Conservation (phyloP, 2,113 vertebrate species). For the Phodopus roborovskii region DNA sequence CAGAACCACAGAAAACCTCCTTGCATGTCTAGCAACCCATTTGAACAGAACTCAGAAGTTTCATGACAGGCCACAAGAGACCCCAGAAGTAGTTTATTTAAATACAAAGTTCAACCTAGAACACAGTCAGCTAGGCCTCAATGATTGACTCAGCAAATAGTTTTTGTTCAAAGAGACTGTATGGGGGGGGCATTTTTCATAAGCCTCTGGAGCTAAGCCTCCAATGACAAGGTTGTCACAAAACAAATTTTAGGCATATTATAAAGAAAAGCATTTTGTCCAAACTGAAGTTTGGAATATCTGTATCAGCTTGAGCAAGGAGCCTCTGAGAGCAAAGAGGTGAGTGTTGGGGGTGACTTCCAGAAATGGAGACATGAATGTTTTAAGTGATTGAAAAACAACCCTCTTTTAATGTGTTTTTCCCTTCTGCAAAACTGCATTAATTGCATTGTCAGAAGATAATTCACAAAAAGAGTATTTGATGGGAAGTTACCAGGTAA, state of each 20-base stretch:
- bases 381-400: not conserved
- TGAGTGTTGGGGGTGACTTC: not conserved
- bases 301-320: not conserved
- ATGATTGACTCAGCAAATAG: not conserved
- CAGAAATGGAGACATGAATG: not conserved
- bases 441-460: slow-evolving; percentile 18
- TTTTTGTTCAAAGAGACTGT: slow-evolving; percentile 21
- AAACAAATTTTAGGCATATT: slow-evolving; percentile 17
- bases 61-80: not conserved
- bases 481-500: slow-evolving; percentile 18
- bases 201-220: not conserved
- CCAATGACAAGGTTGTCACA: slow-evolving; percentile 6
- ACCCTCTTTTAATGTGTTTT: not conserved
- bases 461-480: slow-evolving; percentile 51
- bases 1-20: not conserved
- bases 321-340: slow-evolving; percentile 36
- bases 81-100: not conserved
- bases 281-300: not conserved
- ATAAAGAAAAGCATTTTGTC: slow-evolving; percentile 31
- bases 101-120: slow-evolving; percentile 41
- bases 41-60: slow-evolving; percentile 28
- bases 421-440: too few species aligned
- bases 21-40: not conserved
- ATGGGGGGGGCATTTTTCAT: not conserved
- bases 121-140: not conserved